Base-by-base conservation (phyloP, 2,888 invertebrate genomes). In the Tuta absoluta region DNA sequence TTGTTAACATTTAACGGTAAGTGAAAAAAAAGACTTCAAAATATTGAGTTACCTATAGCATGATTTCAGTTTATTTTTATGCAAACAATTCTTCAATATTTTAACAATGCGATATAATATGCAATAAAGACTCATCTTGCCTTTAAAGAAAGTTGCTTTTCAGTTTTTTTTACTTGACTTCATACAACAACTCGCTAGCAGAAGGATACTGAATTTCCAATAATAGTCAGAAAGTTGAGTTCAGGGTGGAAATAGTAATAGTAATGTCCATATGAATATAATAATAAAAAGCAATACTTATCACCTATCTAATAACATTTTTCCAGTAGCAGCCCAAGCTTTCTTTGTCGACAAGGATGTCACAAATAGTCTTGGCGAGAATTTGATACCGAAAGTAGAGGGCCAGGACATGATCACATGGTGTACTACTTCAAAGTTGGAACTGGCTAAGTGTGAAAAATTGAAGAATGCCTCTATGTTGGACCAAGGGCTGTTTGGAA, bases 391-490 rank as follows among this genome's bases (percentile, higher is more conserved):
- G 23, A 78, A 76, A 67, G 71, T 84, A 0, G 89, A 89, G 70
- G 88, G 88, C 0, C 76, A 81, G 62, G 87, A 90, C 65, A 67
- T 84, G 12, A 81, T 94, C 4, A 90, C 93, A 28, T 98, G 98
- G 98, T 99, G 99, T 82, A 97, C 97, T 0, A 94, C 95, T 24
- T 96, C 94, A 60, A 74, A 89, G 33, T 93, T 93, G 11, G 98
- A 98, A 79, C 95, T 95, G 73, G 92, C 92, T 64, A 98, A 99
- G 91, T 99, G 99, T 83, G 87, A 93, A 66, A 95, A 95, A 70
- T 93, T 98, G 69, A 93, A 95, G 0, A 92, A 87, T 68, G 95
- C 95, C 1, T 89, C 95, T 0, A 89, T 94, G 71, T 87, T 94
- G 56, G 95, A 96, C 78, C 93, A 92, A 65, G 93, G 93, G 0